Base-by-base conservation (phyloP, 1,140 invertebrate genomes). In the Calephelis virginiensis region DNA sequence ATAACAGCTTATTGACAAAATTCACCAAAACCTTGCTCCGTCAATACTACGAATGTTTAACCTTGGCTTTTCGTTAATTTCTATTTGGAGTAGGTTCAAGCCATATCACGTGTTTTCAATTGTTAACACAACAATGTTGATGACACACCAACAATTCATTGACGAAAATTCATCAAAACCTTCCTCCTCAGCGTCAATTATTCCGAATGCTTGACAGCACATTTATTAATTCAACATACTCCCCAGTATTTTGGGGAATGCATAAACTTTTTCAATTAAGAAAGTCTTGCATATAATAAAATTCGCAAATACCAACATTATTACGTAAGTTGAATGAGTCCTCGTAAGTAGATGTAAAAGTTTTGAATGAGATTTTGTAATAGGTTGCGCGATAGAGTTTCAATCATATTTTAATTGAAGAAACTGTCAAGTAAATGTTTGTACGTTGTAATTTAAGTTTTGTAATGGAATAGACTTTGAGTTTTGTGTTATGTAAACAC, bases 201-300 rank as follows among this genome's bases (percentile, higher is more conserved):
- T 59, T 59, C 53, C 12, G 53, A 59, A 59, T 59, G 53, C 37
- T 37, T 59, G 53, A 59, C 53, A 59, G 53, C 17, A 59, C 28
- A 59, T 59, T 59, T 59, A 59, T 59, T 59, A 59, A 59, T 59
- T 59, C 56, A 59, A 38, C 56, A 59, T 28, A 59, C 56, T 37
- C 56, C 37, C 56, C 28, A 59, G 56, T 37, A 38, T 59, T 59
- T 38, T 37, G 56, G 28, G 37, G 56, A 59, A 59, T 59, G 56
- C 56, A n/a, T 59, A 59, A 59, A 59, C 56, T 59, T 59, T 59
- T 59, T 59, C 56, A 59, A 59, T 59, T 59, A 59, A 59, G 56
- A 59, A 59, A 59, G 56, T 37, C 37, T 40, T 28, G 12, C n/a
- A 37, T 59, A 59, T 59, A 59, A 59, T 59, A 59, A 59, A 59